Base-by-base conservation (phyloP, 2,113 vertebrate genomes). In the Pycnonotus jocosus region DNA sequence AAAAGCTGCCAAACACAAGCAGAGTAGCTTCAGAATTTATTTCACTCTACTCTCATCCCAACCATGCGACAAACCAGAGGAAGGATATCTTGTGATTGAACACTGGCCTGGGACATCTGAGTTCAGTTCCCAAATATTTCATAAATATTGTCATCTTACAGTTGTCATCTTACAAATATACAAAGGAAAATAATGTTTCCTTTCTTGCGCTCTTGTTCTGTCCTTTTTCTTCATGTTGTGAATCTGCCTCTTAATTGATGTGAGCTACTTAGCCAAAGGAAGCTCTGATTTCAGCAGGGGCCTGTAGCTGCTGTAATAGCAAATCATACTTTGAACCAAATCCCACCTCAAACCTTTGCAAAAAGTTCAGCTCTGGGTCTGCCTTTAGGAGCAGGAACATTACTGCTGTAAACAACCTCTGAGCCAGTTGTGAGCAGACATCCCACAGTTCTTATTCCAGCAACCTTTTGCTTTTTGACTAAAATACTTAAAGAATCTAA, bases 111-210 rank as follows among this genome's bases (percentile, higher is more conserved):
- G 47, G 58, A 92, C 74, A 85, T 72, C 25, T 23, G 54, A 95
- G 84, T 88, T 83, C 93, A 88, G 71, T 88, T 96, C 68, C 79
- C 71, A 88, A 89, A 80, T 92, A 92, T 37, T 94, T 91, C 50
- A 94, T 68, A 27, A 66, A 3, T 38, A 79, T 31, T 95, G 91
- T 93, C 90, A 93, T 77, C 68, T 93, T 78, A 62, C 44, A 3
- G 81, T n/a, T 95, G 91, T 93, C 90, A 93, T 73, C 68, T 93
- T 78, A 62, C 44, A 92, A 77, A 66, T 86, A 94, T 2, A 96
- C 93, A 97, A 80, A 95, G 92, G 79, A 93, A 95, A 94, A 95
- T 31, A 40, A 71, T 30, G 31, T 79, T 97, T 95, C 96, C 95
- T 95, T 84, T 79, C 86, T 64, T 57, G 69, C 48, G 37, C 23